Base-by-base conservation (phyloP, 2,797 vertebrate genomes). In the Pseudomugil tenellus region DNA sequence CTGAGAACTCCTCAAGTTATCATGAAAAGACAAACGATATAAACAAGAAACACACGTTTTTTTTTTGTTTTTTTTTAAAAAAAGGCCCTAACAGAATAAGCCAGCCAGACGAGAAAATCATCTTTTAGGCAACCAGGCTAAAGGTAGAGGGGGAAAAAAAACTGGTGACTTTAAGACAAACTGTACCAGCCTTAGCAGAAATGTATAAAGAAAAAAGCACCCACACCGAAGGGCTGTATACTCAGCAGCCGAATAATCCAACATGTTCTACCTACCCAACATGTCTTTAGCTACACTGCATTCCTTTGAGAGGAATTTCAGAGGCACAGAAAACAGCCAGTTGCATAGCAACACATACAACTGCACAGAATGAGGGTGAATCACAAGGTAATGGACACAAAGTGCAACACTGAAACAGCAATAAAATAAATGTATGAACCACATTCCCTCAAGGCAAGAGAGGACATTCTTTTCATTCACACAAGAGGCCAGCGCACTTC, bases 301-400 rank as follows among this genome's bases (percentile, higher is more conserved):
- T 73, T 81, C 84, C 83, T 75, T 43, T 4, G 7, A 71, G 52
- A 87, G 80, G 83, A 89, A 86, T 88, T 85, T 73, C 72, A 79
- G 63, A 79, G 29, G 67, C 77, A 67, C 74, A 72, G 52, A 84
- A 83, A 90, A 91, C 83, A 83, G 89, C 81, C 64, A 63, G 91
- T 91, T 89, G 92, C 92, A 80, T 89, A 88, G 92, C 92, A 93
- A 93, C 92, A 78, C 82, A 72, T 71, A 76, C 66, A 70, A 70
- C 63, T 79, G 74, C 75, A 86, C 78, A 89, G 85, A 90, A 83
- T 51, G 76, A 58, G 39, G 6, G 67, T 81, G 84, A 91, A 81
- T 84, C 84, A 80, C 70, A 65, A 58, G 29, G 66, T 3, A n/a
- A 84, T 31, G 63, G 64, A 84, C 60, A 86, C 68, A 87, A 76